Percentiles rank a stretch among this genome's conserved stretches.
phyloP scores from a whole-genome alignment of 1,140 invertebrate species.

The Meloidogyne chitwoodi region DNA sequence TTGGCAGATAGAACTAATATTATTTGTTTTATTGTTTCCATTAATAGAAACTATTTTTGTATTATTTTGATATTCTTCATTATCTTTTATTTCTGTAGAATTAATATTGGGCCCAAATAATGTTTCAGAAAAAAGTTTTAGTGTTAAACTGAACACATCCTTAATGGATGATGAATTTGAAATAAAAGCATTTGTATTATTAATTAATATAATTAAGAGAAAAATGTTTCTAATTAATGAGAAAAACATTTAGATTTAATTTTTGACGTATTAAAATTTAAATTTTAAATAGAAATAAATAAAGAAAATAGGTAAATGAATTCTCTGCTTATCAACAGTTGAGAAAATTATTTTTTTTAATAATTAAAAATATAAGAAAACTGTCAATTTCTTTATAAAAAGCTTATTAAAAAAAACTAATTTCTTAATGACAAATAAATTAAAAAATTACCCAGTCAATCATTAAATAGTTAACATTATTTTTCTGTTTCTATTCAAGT shows the following conservation, averaged over 20 bases:
- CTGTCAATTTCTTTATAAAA: not conserved
- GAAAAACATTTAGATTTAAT: not conserved
- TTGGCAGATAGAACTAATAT: not conserved
- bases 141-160: not conserved
- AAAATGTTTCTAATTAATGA: not conserved
- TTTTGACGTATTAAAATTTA: no score
- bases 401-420: not conserved
- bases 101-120: not conserved
- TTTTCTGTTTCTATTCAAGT: no score
- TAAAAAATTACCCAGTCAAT: no score
- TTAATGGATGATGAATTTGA: not conserved
- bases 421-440: no score
- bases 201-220: not conserved
- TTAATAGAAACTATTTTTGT: not conserved
- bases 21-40: no score
- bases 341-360: not conserved
- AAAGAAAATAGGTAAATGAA: not conserved
- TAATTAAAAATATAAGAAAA: not conserved
- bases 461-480: no score
- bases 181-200: not conserved
- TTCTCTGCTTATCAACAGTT: not conserved
- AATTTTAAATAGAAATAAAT: not conserved
- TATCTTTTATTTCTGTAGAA: not conserved
- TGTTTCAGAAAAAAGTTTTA: not conserved
- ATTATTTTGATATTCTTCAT: not conserved